Percentiles rank a stretch among this genome's conserved stretches.
Evolutionary conservation across 2,797 vertebrate species (phyloP).

Genomic region (Pantherophis alleghaniensis): DNA sequence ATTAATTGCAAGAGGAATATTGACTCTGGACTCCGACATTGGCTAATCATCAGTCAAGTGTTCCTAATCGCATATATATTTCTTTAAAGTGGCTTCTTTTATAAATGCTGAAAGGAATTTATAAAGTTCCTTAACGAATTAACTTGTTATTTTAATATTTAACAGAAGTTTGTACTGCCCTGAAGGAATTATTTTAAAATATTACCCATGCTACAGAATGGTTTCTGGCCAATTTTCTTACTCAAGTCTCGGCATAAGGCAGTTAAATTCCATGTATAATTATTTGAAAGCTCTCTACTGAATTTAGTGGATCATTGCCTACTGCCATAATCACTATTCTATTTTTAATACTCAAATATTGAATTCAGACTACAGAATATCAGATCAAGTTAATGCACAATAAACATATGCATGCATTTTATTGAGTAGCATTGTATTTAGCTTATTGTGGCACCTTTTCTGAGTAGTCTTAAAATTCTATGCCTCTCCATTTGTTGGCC

Average conservation of each 20-base stretch:
- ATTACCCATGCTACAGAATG: neutral
- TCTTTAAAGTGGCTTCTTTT: neutral
- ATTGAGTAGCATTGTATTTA: neutral
- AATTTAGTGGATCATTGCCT: neutral
- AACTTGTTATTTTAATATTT: neutral
- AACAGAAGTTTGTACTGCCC: neutral
- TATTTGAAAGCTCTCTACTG: neutral
- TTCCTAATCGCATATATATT: neutral
- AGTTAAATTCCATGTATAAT: neutral
- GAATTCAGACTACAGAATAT: neutral
- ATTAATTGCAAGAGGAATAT: neutral
- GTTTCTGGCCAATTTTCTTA: neutral
- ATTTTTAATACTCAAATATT: neutral
- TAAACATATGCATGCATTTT: neutral
- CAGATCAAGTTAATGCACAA: neutral
- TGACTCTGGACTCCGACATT: slow-evolving; percentile 1
- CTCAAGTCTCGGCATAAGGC: too few relatives aligned
- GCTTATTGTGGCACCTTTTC: neutral
- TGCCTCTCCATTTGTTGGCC: neutral
- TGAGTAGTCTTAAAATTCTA: neutral
- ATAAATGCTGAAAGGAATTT: neutral
- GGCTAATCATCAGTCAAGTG: neutral
- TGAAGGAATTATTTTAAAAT: neutral
- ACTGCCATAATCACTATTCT: neutral
- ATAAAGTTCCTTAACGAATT: neutral